A percentile compares a stretch with the other conserved stretches of the same genome.
These are phyloP conservation scores for Ganaspis brasiliensis DNA, from an alignment of 2,888 invertebrate species.

Conservation along the genomic window DNA sequence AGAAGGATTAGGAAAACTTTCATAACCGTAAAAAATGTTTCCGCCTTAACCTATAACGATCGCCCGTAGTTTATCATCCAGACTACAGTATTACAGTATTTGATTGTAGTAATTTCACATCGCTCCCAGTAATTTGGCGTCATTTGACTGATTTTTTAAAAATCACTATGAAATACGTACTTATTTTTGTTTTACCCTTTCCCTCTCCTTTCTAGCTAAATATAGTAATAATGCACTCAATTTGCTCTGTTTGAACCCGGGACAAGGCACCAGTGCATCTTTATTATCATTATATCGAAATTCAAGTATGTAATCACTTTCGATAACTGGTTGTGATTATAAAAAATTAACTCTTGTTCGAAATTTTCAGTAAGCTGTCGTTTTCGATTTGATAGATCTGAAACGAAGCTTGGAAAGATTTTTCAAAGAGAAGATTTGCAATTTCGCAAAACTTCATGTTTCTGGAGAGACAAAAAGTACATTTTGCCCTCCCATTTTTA, in stretches of 20 bases:
- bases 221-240: slow-evolving; percentile 4
- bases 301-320: slow-evolving; percentile 14
- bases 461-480: no score
- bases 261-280: slow-evolving; percentile 2
- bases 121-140: slow-evolving; percentile 33
- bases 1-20: slow-evolving; percentile 32
- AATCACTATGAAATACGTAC: slow-evolving; percentile 8
- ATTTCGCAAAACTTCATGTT: no score
- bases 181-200: neutral
- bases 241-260: neutral
- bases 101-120: slow-evolving; percentile 26
- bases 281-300: neutral
- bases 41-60: slow-evolving; percentile 30
- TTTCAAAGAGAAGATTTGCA: no score
- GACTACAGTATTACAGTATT: slow-evolving; percentile 30
- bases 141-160: slow-evolving; percentile 30
- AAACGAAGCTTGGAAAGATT: no score
- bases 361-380: no score
- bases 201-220: neutral
- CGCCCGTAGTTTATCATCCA: slow-evolving; percentile 13
- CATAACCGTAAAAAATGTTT: slow-evolving; percentile 36
- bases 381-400: no score
- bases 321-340: neutral
- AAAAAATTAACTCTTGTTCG: no score
- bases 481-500: no score